Base-by-base conservation (phyloP, 2,113 vertebrate species). In the Lasiurus cinereus region DNA sequence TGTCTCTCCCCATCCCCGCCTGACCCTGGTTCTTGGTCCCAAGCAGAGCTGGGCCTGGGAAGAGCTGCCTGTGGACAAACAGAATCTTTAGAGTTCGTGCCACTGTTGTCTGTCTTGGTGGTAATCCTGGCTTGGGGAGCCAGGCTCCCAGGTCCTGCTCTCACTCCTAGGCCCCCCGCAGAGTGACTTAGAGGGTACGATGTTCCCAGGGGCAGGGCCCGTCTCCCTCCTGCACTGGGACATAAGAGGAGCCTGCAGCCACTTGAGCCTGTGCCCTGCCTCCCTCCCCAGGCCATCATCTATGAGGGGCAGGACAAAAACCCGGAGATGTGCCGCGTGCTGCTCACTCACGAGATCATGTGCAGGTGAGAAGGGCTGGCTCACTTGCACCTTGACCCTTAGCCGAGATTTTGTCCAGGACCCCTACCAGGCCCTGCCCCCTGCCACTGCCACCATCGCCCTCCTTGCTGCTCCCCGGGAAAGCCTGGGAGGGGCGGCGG, bases 241-340 rank as follows among this genome's bases (percentile, higher is more conserved):
- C 88, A 43, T 31, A 10, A 69, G 70, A 91, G 90, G 74, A 72
- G 21, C n/a, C 64, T 86, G 31, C 50, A 48, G 70, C 48, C 78
- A 29, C 85, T 52, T 6, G 54, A 92, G 67, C 54, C 84, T 74
- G n/a, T 48, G 19, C 31, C 3, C 73, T 90, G 85, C 39, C 77
- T 36, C 64, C 83, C 74, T 82, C 48, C 72, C 24, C 98, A 99
- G 99, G 98, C 99, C 31, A 99, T 99, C 98, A 97, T 99, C 89
- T 99, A 99, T 43, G 99, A 99, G 90, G 99, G 99, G 14, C 99
- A 99, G 70, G 99, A 99, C 98, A 99, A 99, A 98, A 99, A 99
- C 98, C 99, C 99, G 0, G 99, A 99, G 98, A 99, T 99, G 99
- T 99, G 99, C 67, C 99, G 99, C 0, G 99, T 99, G 86, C 98